Conservation (phyloP, 2,888 invertebrate genomes). For the Dynastes grantii region DNA sequence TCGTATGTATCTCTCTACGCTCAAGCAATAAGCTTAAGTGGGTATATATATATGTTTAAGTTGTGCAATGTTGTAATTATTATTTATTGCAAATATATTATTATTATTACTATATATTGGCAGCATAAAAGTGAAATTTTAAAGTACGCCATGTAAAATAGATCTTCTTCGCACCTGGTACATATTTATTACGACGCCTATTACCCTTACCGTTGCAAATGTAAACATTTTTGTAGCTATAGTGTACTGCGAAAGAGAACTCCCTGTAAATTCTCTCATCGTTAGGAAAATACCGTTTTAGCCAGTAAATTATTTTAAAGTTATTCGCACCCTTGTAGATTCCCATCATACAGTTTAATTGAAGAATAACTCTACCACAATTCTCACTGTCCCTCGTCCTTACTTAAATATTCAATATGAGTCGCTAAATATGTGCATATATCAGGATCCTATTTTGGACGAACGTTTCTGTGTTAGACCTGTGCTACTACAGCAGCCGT, state of each 20-base stretch:
- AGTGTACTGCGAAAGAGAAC: not conserved
- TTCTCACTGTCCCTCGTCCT: not conserved
- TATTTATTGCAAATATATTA: too few species aligned
- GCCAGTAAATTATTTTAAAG: slow-evolving; percentile 35
- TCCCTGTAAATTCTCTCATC: not conserved
- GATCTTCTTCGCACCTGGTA: not conserved
- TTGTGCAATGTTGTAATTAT: too few species aligned
- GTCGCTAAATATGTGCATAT: slow-evolving; percentile 45
- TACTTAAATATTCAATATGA: slow-evolving; percentile 42
- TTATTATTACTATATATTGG: too few species aligned
- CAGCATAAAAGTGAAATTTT: too few species aligned
- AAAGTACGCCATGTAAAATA: too few species aligned
- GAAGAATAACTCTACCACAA: slow-evolving; percentile 28
- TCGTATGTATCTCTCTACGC: too few species aligned
- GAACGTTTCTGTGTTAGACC: slow-evolving; percentile 29
- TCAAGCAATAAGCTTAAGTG: too few species aligned
- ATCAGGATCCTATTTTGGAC: slow-evolving; percentile 31
- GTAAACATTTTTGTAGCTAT: not conserved
- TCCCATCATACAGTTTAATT: slow-evolving; percentile 33
- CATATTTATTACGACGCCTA: not conserved
- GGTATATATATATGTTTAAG: too few species aligned
- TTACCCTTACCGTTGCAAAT: not conserved
- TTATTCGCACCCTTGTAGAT: slow-evolving; percentile 16
- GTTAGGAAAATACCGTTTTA: slow-evolving; percentile 1
- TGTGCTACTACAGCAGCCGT: slow-evolving; percentile 13